phyloP scores from a whole-genome alignment of 2,113 vertebrate genomes.

The Nothobranchius furzeri region DNA sequence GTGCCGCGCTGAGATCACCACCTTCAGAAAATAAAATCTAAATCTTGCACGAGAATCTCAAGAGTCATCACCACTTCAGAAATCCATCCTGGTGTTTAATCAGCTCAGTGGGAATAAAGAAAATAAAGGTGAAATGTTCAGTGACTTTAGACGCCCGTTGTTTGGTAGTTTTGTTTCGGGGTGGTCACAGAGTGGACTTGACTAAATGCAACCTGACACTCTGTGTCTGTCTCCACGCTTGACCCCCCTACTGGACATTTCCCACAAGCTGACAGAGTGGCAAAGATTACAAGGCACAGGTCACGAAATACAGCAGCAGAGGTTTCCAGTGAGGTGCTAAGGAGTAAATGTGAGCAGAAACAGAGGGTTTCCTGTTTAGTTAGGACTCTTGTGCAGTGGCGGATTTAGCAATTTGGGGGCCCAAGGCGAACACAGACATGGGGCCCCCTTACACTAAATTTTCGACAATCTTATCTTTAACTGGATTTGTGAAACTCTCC shows the following conservation, averaged over 20 bases:
- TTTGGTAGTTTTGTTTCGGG: slow-evolving; percentile 16
- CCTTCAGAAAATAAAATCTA: too few relatives aligned
- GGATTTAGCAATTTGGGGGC: too few relatives aligned
- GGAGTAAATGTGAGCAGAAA: slow-evolving; percentile 29
- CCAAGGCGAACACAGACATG: too few relatives aligned
- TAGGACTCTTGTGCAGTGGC: too few relatives aligned
- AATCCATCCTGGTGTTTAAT: slow-evolving; percentile 25
- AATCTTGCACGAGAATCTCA: neutral
- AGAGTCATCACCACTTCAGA: neutral
- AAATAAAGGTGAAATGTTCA: neutral
- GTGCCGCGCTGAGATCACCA: too few relatives aligned
- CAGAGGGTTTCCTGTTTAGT: too few relatives aligned
- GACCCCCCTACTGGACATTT: slow-evolving; percentile 54
- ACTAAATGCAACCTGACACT: slow-evolving; percentile 36
- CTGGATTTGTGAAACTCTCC: too few relatives aligned
- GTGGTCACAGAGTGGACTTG: slow-evolving; percentile 27
- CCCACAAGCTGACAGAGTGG: slow-evolving; percentile 50
- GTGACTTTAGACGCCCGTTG: neutral
- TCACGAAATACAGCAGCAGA: slow-evolving; percentile 48
- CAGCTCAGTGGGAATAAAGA: slow-evolving; percentile 2
- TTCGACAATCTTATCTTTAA: too few relatives aligned
- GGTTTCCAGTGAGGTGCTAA: slow-evolving; percentile 8
- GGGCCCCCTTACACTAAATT: too few relatives aligned
- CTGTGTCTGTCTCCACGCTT: slow-evolving; percentile 39
- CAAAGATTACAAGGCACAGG: slow-evolving; percentile 56